A percentile compares a stretch with the other conserved stretches of the same genome.
Conservation (phyloP, 23 tunicate species). For the Halocynthia roretzi region DNA sequence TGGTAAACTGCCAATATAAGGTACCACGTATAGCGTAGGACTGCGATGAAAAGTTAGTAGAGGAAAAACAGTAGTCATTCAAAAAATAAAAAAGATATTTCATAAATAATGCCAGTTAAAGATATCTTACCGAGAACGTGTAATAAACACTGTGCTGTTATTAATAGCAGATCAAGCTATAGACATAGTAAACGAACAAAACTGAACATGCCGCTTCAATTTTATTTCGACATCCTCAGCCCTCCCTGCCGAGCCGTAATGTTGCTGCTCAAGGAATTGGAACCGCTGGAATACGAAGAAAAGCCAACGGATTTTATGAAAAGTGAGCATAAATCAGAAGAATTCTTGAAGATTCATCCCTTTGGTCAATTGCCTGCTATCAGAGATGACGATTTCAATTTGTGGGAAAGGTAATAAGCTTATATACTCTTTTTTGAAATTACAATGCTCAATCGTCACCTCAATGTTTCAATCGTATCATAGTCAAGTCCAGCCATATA, state of each 20-base stretch:
- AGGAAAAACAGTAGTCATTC: neutral
- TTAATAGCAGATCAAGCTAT: no score
- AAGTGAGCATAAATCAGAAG: conserved; percentile 7
- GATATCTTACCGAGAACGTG: no score
- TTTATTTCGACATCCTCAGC: conserved; percentile 11
- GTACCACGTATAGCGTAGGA: no score
- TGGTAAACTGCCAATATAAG: no score
- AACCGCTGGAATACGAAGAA: neutral
- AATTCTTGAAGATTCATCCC: neutral
- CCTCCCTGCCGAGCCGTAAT: conserved; percentile 9
- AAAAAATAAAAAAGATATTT: neutral
- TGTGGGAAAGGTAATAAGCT: conserved; percentile 11
- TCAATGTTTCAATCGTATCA: neutral
- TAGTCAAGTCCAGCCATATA: neutral
- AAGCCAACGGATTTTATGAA: neutral
- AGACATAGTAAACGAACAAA: no score
- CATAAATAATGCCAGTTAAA: no score
- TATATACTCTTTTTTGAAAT: neutral
- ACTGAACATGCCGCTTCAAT: neutral
- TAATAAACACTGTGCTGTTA: no score
- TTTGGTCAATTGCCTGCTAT: conserved; percentile 6
- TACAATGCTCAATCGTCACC: neutral
- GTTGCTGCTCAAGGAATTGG: conserved; percentile 5
- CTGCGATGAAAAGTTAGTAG: neutral
- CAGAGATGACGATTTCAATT: neutral